Conservation (phyloP, 2,888 invertebrate species). For the Eledone cirrhosa region DNA sequence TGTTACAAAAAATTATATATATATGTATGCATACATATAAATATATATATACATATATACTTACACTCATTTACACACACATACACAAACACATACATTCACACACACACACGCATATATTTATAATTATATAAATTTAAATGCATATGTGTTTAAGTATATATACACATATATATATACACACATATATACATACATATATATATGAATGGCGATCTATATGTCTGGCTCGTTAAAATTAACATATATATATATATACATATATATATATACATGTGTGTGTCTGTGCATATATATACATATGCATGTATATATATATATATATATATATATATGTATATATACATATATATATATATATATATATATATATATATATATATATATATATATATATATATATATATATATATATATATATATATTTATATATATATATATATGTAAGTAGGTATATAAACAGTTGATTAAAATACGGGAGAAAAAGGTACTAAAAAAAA, state of each 20-base stretch:
- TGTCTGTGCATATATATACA: not conserved
- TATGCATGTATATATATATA: not conserved
- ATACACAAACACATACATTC: not conserved
- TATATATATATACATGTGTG: not conserved
- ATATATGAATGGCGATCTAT: not conserved
- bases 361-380: no score
- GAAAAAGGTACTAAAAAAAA: no score
- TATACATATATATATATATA: no score
- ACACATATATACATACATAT: not conserved
- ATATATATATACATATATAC: constrained; percentile 1
- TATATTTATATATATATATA: no score
- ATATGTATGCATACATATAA: not conserved
- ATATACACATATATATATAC: not conserved
- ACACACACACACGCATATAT: not conserved
- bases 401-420: no score
- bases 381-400: no score
- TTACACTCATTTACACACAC: not conserved
- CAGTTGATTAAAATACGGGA: no score
- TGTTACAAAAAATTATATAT: not conserved
- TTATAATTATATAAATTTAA: not conserved
- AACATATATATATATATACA: not conserved
- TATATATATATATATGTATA: no score
- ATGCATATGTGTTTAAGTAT: not conserved
- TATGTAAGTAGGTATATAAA: no score
- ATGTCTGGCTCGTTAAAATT: no score